Evolutionary conservation across 2,113 vertebrate genomes (phyloP), one percentile per base, ranked within the genome.

Genomic region (Labeo rohita): DNA sequence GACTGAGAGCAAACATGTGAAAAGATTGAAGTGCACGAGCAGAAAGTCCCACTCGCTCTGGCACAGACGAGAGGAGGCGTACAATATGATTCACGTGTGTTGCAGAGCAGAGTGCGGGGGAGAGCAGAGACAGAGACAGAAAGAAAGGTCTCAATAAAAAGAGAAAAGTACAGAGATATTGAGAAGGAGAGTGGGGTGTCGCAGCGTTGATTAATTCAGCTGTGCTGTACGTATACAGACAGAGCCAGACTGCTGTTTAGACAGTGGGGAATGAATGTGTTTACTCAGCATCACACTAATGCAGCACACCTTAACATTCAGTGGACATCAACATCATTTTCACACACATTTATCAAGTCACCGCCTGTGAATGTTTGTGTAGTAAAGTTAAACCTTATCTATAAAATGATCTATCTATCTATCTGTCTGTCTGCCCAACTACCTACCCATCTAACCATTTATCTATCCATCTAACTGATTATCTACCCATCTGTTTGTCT

Each of bases 21-120:
- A 81, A 84, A 82, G 83, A 81, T 54, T 80, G 86, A 80, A 73
- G 68, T 73, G 65, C 81, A 73, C 50, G 8, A 68, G 52, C 85
- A 73, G 87, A 88, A 85, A 86, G 77, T 87, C 86, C 88, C 88
- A 89, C 83, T 85, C 83, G 50, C 66, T 50, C 78, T 43, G 76
- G 36, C 65, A 13, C 65, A 73, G 85, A 84, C 80, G 56, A 86
- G 74, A 76, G 63, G 75, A 83, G 82, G 84, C 63, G 84, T 88
- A 54, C 80, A 79, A 79, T 84, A 56, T 73, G 74, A 78, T 84
- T 84, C 78, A 81, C 68, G 83, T 81, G 80, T 83, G 59, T 47
- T 88, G 73, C 54, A 23, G 39, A 15, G 74, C 84, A 84, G 39
- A 87, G 43, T 65, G 50, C 21, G 88, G 70, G 88, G 80, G 84